Base-by-base conservation (phyloP, 2,888 invertebrate genomes). In the Heteromurus nitidus region DNA sequence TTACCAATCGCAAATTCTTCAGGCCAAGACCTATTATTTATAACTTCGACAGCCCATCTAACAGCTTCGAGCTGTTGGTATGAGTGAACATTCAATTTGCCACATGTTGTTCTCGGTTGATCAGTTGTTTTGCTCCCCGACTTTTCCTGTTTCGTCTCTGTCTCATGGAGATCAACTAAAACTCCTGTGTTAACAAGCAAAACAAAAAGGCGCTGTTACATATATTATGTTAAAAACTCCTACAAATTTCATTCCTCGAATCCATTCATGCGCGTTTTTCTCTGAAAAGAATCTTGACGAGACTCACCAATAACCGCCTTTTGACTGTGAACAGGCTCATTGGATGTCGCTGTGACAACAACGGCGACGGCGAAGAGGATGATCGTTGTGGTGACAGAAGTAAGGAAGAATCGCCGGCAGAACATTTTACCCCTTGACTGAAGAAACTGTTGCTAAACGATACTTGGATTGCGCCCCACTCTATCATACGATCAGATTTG, bases 41-140 rank as follows among this genome's bases (percentile, higher is more conserved):
- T 87, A 28, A 88, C 85, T 68, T 88, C 87, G n/a, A 87, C 84
- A 22, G 88, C 88, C 88, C 88, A 88, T 79, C 84, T 83, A 20
- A 88, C 88, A 47, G 88, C 88, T 69, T 87, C 85, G 9, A 88
- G 84, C 64, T 88, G 87, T 82, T 88, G 88, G 47, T 87, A 87
- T 22, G 88, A 87, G 64, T 85, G 86, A 20, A 87, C 83, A 79
- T 88, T 88, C 11, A 88, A 76, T 24, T 81, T 64, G 20, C 86
- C 86, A 58, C 88, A 87, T 28, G 80, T 68, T 9, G 79, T 73
- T 24, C 69, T 77, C n/a, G 81, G 31, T 28, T 76, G 76, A 60
- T 72, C 72, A 20, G 24, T 5, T 36, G 36, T 7, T 31, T 80
- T 75, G 18, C 62, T 74, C 55, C 83, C 82, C 30, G 85, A 79